Evolutionary conservation across 1,140 invertebrate genomes (phyloP), one percentile per base, ranked within the genome.

Genomic region (Micrasema minimum): DNA sequence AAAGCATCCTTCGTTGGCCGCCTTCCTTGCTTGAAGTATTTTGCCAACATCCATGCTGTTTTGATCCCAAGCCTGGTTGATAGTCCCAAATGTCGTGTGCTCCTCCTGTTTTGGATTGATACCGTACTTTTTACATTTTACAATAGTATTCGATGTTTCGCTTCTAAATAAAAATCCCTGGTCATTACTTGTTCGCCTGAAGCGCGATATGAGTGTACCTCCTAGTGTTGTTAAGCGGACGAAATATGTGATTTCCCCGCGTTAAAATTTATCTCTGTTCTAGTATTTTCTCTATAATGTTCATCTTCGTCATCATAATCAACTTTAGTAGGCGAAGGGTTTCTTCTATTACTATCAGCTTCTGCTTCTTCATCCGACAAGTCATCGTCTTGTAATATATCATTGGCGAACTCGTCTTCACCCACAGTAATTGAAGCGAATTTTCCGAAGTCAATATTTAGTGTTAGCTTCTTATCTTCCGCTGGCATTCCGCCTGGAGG

Each of bases 51-150:
- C 69, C 23, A 50, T 64, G 18, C 46, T 23, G 9, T 48, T 50
- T n/a, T 35, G 18, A 16, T 53, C 18, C 4, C 7, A 26, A 6
- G 3, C 20, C 46, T 22, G 20, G 46, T 20, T 48, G 46, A n/a
- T 6, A 1, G 46, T 1, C 14, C 16, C 46, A 48, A 18, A n/a
- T 7, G 16, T 18, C 1, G 46, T 48, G 11, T 22, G 16, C 43
- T 14, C 10, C 3, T 41, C 14, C 9, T 20, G 6, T 35, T 61
- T 46, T 20, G 23, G 23, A 31, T 61, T 37, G 3, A 35, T 38
- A 2, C 69, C 69, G 16, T 55, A 71, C 23, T 53, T 35, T 43
- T 71, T 38, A 22, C 69, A 71, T 16, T 22, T 71, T 1, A 66
- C 37, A 2, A 50, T 45, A 45, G 50, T 26, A 22, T 22, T 11